Evolutionary conservation across 53 echinoderm and acorn worm genomes (phyloP), one percentile per base, ranked within the genome.

Genomic region (Echinometra lucunter): DNA sequence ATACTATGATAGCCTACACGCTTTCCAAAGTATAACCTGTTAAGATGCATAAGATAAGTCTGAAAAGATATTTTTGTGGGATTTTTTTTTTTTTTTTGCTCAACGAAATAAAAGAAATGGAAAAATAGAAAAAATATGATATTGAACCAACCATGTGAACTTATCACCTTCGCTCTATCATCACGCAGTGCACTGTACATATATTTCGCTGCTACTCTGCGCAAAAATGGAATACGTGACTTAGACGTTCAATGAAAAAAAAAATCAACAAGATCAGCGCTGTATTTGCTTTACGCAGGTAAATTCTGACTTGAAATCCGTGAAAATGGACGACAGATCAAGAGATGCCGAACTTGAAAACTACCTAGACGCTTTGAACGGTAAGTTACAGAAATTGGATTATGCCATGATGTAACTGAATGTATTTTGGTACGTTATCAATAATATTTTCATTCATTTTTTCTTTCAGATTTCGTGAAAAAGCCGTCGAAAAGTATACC

Each of bases 401-500:
- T 63, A 63, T 21, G 10, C 5, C 16, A 63, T 11, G 13, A 38
- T 60, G 40, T 90, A 58, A 16, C 57, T 57, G 3, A 90, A 17
- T 58, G 11, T 90, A 11, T 19, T 57, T 18, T 37, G 25, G 57
- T 23, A 40, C 55, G 3, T 21, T 57, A 2, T 40, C 4, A 25
- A 57, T 66, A 66, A 4, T 7, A 19, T 63, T 37, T 44, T 92
- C 60, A 16, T 57, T 37, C 37, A 37, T 89, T 38, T 45, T 95
- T 28, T 37, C 57, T 82, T 95, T 44, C 96, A 99, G 99, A 96
- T 90, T 99, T 99, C 95, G 95, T 95, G 87, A 95, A 95, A 53
- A 99, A 99, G 81, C 97, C 97, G 55, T 93, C 95, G 12, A 95
- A 96, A 67, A 96, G 96, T 66, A 98, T 98, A 91, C 99, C 99